A percentile compares a stretch with the other conserved stretches of the same genome.
Conservation (phyloP, 2,113 vertebrate genomes). For the Chroicocephalus ridibundus region DNA sequence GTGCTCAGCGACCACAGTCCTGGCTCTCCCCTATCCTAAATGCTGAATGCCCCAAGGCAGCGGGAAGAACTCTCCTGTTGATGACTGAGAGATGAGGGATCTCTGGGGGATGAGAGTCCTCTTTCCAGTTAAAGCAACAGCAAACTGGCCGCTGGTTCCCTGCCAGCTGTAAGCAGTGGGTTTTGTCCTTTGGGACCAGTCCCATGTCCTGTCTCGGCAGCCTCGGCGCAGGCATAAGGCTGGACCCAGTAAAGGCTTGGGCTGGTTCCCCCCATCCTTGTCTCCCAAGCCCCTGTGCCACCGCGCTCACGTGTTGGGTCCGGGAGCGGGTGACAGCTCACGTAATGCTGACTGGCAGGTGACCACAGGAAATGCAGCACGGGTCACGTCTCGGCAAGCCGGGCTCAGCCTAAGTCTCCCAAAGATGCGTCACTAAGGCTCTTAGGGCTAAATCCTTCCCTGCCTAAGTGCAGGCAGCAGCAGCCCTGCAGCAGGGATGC, state of each 20-base stretch:
- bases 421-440: slow-evolving; percentile 48
- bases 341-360: slow-evolving; percentile 40
- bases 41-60: background rate
- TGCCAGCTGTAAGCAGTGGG: background rate
- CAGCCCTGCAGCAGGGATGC: background rate
- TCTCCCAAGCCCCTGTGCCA: background rate
- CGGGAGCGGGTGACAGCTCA: background rate
- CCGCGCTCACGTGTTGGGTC: background rate
- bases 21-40: background rate
- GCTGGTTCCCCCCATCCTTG: background rate
- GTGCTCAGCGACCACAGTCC: background rate
- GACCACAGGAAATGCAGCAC: background rate
- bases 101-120: background rate
- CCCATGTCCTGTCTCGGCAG: rapidly evolving
- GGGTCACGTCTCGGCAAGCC: slow-evolving; percentile 27
- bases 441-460: slow-evolving; percentile 46
- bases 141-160: background rate
- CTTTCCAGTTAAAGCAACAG: background rate
- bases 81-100: background rate
- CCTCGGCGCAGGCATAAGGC: background rate
- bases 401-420: slow-evolving; percentile 47
- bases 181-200: background rate
- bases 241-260: background rate
- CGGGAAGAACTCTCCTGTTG: background rate
- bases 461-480: background rate